Evolutionary conservation across 2,888 invertebrate species (phyloP).

Genomic region (Drosophila parthenogenetica): DNA sequence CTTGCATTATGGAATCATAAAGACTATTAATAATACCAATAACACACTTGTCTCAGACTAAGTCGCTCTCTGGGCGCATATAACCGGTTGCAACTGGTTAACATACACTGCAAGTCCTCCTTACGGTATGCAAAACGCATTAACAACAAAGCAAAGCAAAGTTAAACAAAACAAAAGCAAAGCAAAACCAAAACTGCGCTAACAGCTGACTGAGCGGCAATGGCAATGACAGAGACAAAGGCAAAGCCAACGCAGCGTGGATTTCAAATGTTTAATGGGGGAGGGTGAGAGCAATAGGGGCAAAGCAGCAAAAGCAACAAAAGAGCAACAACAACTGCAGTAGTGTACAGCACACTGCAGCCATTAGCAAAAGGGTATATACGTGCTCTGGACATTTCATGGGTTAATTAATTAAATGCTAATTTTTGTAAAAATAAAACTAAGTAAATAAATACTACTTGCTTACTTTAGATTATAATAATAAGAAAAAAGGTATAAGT

Average conservation of each 20-base stretch:
- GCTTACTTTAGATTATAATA: no score
- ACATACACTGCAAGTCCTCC: slow-evolving; percentile 16
- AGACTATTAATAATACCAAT: slow-evolving; percentile 32
- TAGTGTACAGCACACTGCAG: slow-evolving; percentile 3
- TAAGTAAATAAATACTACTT: background rate
- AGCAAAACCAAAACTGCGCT: slow-evolving; percentile 22
- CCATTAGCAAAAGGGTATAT: background rate
- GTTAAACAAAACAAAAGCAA: slow-evolving; percentile 19
- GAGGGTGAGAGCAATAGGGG: slow-evolving; percentile 1
- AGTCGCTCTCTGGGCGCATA: background rate
- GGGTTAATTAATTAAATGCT: no score
- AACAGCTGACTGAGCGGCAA: slow-evolving; percentile 59
- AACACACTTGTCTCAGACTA: slow-evolving; percentile 4
- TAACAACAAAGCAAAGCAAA: slow-evolving; percentile 20
- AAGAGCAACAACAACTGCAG: slow-evolving; percentile 12
- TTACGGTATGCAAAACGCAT: slow-evolving; percentile 51
- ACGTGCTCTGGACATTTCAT: background rate
- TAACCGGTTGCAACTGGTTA: slow-evolving; percentile 36
- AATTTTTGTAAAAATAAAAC: background rate
- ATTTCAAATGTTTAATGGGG: slow-evolving; percentile 6
- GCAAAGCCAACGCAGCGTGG: slow-evolving; percentile 32
- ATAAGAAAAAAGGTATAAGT: no score
- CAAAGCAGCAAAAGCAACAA: slow-evolving; percentile 10
- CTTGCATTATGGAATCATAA: slow-evolving; percentile 8
- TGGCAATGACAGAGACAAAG: slow-evolving; percentile 39